phyloP scores from a whole-genome alignment of 2,888 invertebrate genomes.

The Drosophila sordidula region DNA sequence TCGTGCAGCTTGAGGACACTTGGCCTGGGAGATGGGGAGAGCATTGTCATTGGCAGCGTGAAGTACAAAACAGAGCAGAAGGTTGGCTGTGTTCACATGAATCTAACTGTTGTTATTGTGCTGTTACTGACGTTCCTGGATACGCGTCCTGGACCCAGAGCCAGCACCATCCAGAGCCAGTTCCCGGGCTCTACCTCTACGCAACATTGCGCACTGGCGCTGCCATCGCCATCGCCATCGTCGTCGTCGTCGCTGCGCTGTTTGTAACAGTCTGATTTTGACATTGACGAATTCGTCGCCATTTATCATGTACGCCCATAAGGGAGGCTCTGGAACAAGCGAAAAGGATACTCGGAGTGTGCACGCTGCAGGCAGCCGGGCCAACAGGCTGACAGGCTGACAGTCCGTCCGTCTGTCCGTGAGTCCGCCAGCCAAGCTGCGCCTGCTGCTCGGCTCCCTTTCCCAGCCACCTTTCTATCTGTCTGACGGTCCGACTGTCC shows the following conservation, averaged over 20 bases:
- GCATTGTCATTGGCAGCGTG: constrained; percentile 11
- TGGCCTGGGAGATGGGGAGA: neutral
- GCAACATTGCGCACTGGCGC: constrained; percentile 55
- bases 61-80: constrained; percentile 4
- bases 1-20: constrained; percentile 13
- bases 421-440: constrained; percentile 43
- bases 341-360: constrained; percentile 77
- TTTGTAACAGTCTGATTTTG: constrained; percentile 86
- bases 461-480: constrained; percentile 30
- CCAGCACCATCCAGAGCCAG: constrained; percentile 32
- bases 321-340: constrained; percentile 67
- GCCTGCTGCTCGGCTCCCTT: constrained; percentile 25
- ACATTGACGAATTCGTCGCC: constrained; percentile 85
- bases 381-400: constrained; percentile 15
- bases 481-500: constrained; percentile 7
- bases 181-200: constrained; percentile 49
- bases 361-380: constrained; percentile 61
- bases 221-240: constrained; percentile 16
- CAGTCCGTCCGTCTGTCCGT: constrained; percentile 11
- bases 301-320: constrained; percentile 85
- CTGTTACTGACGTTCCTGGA: constrained; percentile 23
- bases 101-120: constrained; percentile 43
- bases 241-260: constrained; percentile 66
- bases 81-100: constrained; percentile 12
- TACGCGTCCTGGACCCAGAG: constrained; percentile 51